Evolutionary conservation across 2,797 vertebrate genomes (phyloP), one percentile per base, ranked within the genome.

Genomic region (Vespertilio murinus): DNA sequence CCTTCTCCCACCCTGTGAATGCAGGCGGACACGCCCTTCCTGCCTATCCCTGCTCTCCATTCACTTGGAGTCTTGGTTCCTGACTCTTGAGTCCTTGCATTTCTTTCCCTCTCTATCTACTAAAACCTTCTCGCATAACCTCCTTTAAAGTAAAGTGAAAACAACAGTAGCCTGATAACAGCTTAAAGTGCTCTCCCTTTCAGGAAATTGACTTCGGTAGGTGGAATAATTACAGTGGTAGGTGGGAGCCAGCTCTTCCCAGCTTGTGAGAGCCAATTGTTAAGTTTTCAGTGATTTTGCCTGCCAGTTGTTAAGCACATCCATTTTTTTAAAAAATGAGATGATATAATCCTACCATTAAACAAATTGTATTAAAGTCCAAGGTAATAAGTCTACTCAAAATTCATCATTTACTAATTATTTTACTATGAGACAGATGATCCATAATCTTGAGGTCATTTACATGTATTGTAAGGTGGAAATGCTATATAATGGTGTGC

Each of bases 261-360:
- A 93, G 70, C 6, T 11, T 65, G 3, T 77, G 45, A 91, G 38
- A 81, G 17, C 22, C 30, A 3, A 65, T 22, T 14, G 16, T 45
- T 52, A 70, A 22, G 52, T 30, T 70, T 86, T 94, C 35, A 56
- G 30, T 49, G 75, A 90, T 88, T 84, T 67, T 80, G 52, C 59
- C n/a, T 81, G 30, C 14, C 11, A 40, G 16, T 22, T 64, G n/a
- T 45, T 61, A 87, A 78, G 64, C 14, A n/a, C 9, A 78, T 10
- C 22, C 30, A 49, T 67, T 61, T 79, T 64, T 45, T 38, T 83
- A 70, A 73, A 77, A 70, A 73, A 77, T 81, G 14, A 77, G 81
- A 38, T 70, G 56, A 42, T 20, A 47, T 45, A 45, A 42, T 33
- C 28, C 64, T 92, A 25, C 22, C 67, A 83, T 52, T 49, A 70